A percentile compares a stretch with the other conserved stretches of the same genome.
phyloP scores from a whole-genome alignment of 2,113 vertebrate genomes.

The Corydoras sp. region DNA sequence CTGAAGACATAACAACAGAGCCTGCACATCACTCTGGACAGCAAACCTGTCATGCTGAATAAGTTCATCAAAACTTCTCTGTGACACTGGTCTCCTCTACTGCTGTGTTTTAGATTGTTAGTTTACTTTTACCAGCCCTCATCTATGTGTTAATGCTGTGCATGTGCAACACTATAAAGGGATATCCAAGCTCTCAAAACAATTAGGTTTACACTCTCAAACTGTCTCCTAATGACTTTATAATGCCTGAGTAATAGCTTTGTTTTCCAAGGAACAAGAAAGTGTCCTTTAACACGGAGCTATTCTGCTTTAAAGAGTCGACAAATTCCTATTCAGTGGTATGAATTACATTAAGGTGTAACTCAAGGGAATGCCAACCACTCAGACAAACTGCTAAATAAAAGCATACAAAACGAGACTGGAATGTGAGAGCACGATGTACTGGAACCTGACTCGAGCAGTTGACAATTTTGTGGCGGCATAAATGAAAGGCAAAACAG shows the following conservation, averaged over 20 bases:
- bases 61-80: not conserved
- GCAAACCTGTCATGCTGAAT: not conserved
- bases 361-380: not conserved
- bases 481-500: not conserved
- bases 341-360: not conserved
- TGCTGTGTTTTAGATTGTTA: conserved; percentile 1
- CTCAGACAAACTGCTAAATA: not conserved
- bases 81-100: not conserved
- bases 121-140: not conserved
- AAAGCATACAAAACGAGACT: not conserved
- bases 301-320: not conserved
- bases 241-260: not conserved
- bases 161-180: not conserved
- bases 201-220: conserved; percentile 2
- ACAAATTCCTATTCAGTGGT: not conserved
- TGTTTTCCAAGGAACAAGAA: not conserved
- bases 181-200: conserved; percentile 2
- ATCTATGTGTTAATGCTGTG: not conserved
- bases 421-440: not conserved
- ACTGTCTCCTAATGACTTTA: not conserved
- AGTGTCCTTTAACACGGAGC: not conserved
- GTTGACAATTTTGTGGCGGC: not conserved
- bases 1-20: not conserved
- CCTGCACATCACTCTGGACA: not conserved
- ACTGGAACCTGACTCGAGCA: not conserved